phyloP scores from a whole-genome alignment of 2,797 vertebrate species.

The Mallotus villosus region DNA sequence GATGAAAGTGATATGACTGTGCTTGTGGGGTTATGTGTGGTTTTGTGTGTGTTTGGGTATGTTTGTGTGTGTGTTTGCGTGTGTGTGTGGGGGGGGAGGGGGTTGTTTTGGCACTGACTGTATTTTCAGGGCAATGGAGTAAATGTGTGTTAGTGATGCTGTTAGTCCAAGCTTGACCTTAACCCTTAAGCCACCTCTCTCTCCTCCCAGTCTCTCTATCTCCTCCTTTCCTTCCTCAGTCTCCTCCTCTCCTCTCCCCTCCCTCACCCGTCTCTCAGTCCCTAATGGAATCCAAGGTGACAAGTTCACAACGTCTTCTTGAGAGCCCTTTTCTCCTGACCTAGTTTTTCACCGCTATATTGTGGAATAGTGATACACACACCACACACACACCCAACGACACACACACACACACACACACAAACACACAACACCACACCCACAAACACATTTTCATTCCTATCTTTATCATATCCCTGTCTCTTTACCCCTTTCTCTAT shows the following conservation, averaged over 20 bases:
- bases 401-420: conserved; percentile 7
- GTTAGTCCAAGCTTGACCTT: not conserved
- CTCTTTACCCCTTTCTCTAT: not conserved
- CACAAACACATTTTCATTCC: not conserved
- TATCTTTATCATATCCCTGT: not conserved
- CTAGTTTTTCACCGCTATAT: conserved; percentile 71
- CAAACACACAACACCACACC: conserved; percentile 3
- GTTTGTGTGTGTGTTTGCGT: not conserved
- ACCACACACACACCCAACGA: conserved; percentile 15
- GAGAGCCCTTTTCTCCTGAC: conserved; percentile 80
- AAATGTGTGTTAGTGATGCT: conserved; percentile 1
- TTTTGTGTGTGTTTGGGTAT: too few relatives aligned
- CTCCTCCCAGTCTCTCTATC: conserved; percentile 1
- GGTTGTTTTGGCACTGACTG: not conserved
- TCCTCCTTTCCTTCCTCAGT: conserved; percentile 43
- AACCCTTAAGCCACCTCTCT: not conserved
- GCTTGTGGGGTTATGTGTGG: too few relatives aligned
- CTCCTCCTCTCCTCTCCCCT: conserved; percentile 56
- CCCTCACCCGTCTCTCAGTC: conserved; percentile 62
- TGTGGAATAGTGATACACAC: conserved; percentile 23
- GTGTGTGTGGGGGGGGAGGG: not conserved
- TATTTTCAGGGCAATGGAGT: not conserved
- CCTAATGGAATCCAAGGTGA: conserved; percentile 83
- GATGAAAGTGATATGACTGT: too few relatives aligned
- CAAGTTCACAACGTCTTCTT: conserved; percentile 83